A percentile compares a stretch with the other conserved stretches of the same genome.
phyloP scores from a whole-genome alignment of 2,888 invertebrate species.

The Ectobius pallidus region DNA sequence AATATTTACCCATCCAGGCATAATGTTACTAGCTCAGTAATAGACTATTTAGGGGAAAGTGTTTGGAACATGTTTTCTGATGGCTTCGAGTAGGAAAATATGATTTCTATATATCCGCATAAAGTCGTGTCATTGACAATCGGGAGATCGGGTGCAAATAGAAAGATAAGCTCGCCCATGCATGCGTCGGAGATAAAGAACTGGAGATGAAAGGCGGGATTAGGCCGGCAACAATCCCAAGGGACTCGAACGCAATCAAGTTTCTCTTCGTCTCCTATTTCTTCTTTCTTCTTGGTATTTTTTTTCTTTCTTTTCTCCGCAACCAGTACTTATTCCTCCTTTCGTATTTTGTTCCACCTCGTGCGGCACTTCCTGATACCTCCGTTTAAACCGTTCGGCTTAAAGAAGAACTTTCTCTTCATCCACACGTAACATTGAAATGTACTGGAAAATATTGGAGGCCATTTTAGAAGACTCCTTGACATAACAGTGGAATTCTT shows the following conservation, averaged over 20 bases:
- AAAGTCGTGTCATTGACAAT: background rate
- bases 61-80: too few relatives aligned
- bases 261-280: slow-evolving; percentile 4
- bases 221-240: background rate
- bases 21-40: too few relatives aligned
- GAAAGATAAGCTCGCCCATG: slow-evolving; percentile 6
- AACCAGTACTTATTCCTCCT: background rate
- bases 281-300: background rate
- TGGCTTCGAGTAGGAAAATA: too few relatives aligned
- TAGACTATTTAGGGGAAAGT: too few relatives aligned
- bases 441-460: too few relatives aligned
- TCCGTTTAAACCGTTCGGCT: background rate
- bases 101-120: too few relatives aligned
- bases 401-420: background rate
- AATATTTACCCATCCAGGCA: too few relatives aligned
- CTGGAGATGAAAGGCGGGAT: slow-evolving; percentile 21
- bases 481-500: too few relatives aligned
- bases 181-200: background rate
- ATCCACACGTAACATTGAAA: too few relatives aligned
- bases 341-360: background rate
- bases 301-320: background rate
- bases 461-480: too few relatives aligned
- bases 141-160: slow-evolving; percentile 4
- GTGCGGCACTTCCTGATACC: background rate
- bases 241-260: slow-evolving; percentile 14